These are phyloP conservation scores for Speoplatyrhinus poulsoni DNA, from an alignment of 2,113 vertebrate genomes.

Conservation along the genomic window DNA sequence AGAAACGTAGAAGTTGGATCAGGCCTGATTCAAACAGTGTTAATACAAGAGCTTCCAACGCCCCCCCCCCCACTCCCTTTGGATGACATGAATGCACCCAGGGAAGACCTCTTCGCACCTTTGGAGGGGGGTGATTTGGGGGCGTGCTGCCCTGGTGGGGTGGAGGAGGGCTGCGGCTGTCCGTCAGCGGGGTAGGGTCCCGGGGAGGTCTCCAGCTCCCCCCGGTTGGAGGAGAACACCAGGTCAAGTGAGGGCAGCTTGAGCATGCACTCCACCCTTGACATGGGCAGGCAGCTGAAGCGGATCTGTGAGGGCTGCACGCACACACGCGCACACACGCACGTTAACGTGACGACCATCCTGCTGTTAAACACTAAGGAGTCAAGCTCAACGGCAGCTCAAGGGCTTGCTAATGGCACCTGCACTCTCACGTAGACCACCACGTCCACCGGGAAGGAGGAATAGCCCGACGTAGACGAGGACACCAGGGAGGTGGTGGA, in stretches of 20 bases:
- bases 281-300: slow-evolving; percentile 96
- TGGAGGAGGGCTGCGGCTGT: slow-evolving; percentile 68
- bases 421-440: slow-evolving; percentile 98
- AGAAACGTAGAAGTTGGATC: no score
- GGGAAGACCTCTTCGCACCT: slow-evolving; percentile 70
- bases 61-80: background rate
- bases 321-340: background rate
- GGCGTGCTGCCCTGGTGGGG: slow-evolving; percentile 74
- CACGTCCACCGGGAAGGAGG: slow-evolving; percentile 97
- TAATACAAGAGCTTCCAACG: background rate
- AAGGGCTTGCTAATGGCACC: slow-evolving; percentile 66
- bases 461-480: slow-evolving; percentile 91
- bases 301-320: slow-evolving; percentile 95
- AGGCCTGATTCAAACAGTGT: background rate
- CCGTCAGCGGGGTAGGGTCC: slow-evolving; percentile 76
- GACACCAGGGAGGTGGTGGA: slow-evolving; percentile 94
- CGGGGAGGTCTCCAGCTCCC: slow-evolving; percentile 87
- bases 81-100: background rate
- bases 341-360: background rate
- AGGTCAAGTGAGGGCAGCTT: slow-evolving; percentile 95
- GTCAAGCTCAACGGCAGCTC: no score
- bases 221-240: slow-evolving; percentile 97
- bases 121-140: slow-evolving; percentile 81
- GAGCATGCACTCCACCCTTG: slow-evolving; percentile 97
- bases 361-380: no score